phyloP scores from a whole-genome alignment of 2,797 vertebrate genomes.

The Sebastes vulpes region DNA sequence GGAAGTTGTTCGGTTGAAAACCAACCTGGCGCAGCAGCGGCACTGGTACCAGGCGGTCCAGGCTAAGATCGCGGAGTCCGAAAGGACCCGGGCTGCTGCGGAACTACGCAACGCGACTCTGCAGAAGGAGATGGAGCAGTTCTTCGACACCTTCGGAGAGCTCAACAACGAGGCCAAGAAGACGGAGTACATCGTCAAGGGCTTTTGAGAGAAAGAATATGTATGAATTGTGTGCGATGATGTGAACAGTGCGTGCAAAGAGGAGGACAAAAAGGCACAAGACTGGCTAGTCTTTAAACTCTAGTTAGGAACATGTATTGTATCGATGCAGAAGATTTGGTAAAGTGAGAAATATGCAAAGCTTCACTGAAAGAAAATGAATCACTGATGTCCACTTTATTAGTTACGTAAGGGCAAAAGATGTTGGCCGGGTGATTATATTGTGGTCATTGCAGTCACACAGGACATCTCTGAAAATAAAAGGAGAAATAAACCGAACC shows the following conservation, averaged over 20 bases:
- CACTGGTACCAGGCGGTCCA: constrained; percentile 77
- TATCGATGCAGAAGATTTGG: background rate
- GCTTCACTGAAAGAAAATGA: constrained; percentile 35
- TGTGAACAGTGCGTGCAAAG: background rate
- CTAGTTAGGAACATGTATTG: background rate
- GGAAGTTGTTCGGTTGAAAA: constrained; percentile 75
- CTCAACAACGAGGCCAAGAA: constrained; percentile 86
- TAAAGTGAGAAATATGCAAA: constrained; percentile 11
- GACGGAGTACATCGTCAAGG: constrained; percentile 83
- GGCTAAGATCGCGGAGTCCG: constrained; percentile 75
- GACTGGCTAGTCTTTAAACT: constrained; percentile 16
- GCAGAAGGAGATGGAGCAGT: constrained; percentile 86
- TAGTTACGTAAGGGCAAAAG: constrained; percentile 59
- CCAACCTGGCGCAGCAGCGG: constrained; percentile 81
- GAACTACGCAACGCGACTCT: constrained; percentile 80
- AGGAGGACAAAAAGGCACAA: background rate
- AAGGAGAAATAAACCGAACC: constrained; percentile 49
- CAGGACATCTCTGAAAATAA: constrained; percentile 61
- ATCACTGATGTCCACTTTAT: constrained; percentile 77
- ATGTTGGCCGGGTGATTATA: constrained; percentile 64
- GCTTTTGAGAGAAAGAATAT: constrained; percentile 76
- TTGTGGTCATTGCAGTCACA: constrained; percentile 51
- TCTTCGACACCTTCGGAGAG: constrained; percentile 86
- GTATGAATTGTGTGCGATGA: background rate
- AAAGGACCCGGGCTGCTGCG: constrained; percentile 74